Base-by-base conservation (phyloP, 1,140 invertebrate species). In the Teleopsis dalmanni region DNA sequence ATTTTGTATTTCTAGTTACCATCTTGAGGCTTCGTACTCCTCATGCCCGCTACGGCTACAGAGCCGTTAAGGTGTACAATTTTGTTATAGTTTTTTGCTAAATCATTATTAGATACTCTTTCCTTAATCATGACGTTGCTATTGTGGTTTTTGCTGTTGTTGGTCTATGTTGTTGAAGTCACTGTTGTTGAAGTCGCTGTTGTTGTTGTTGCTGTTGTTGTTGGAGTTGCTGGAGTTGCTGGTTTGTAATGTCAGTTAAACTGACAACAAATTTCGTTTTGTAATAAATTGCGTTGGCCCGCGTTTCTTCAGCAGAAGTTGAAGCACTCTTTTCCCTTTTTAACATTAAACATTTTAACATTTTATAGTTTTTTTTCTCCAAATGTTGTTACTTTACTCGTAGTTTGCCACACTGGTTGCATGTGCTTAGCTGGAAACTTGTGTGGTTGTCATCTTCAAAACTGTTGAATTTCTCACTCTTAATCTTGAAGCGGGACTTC, bases 271-370 rank as follows among this genome's bases (percentile, higher is more conserved):
- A 43, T 46, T 46, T 46, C 33, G 33, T 35, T 46, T 46, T 35
- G 33, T 46, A 46, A 35, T 46, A 35, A 46, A 46, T 46, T 46
- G 44, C 33, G 44, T 46, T 46, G 44, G 44, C 31, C 44, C 18
- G 13, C 7, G 7, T 31, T 31, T 18, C 18, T 14, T 16, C 40
- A 42, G 21, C 41, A 21, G 13, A 29, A 7, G 13, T 8, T 8
- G 27, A 29, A 29, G 13, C 7, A 8, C 41, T 43, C 18, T 3
- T 2, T 19, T 5, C 16, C 18, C 16, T 37, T 18, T 26, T 26
- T 16, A 10, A n/a, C 40, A 42, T 42, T 42, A n/a, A 42, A 1
- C 29, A 10, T 0, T 2, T 5, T 2, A 6, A 4, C 2, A 3
- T 8, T 2, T 23, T 23, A 8, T 14, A 21, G 18, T 23, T 40